Evolutionary conservation across 2,113 vertebrate genomes (phyloP).

Genomic region (Clupea harengus): DNA sequence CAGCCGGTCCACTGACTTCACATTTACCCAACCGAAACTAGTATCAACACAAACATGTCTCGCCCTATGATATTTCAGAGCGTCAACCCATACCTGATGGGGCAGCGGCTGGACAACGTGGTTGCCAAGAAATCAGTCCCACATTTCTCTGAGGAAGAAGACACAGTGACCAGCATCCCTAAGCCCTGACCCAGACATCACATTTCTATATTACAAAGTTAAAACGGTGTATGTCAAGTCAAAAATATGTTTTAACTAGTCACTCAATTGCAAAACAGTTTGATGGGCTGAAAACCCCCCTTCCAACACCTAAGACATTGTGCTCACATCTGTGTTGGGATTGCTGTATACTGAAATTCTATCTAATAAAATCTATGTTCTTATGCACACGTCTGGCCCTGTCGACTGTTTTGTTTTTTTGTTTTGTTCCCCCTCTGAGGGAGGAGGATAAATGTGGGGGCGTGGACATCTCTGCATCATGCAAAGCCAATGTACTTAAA

Average conservation of each 20-base stretch:
- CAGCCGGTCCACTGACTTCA: not conserved
- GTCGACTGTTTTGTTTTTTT: not conserved
- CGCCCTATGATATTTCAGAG: conserved; percentile 67
- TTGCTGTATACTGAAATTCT: not conserved
- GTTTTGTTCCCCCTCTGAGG: not conserved
- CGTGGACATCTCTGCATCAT: not conserved
- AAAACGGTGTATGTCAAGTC: conserved; percentile 1
- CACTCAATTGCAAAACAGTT: not conserved
- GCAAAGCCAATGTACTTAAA: not conserved
- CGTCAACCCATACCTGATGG: conserved; percentile 90
- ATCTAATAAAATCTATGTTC: not conserved
- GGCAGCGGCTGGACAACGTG: conserved; percentile 90
- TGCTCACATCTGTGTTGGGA: not conserved
- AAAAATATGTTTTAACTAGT: not conserved
- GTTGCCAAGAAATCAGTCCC: conserved; percentile 98
- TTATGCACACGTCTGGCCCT: not conserved
- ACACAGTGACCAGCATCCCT: conserved; percentile 53
- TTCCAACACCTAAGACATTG: not conserved
- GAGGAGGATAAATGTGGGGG: not conserved
- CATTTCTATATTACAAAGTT: not conserved
- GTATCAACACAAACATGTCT: conserved; percentile 1
- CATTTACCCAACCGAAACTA: not conserved
- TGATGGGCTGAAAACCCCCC: not conserved
- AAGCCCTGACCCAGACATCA: conserved; percentile 49
- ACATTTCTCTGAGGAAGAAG: conserved; percentile 88